Conservation (phyloP, 2,113 vertebrate genomes). For the Ardeotis arabs region DNA sequence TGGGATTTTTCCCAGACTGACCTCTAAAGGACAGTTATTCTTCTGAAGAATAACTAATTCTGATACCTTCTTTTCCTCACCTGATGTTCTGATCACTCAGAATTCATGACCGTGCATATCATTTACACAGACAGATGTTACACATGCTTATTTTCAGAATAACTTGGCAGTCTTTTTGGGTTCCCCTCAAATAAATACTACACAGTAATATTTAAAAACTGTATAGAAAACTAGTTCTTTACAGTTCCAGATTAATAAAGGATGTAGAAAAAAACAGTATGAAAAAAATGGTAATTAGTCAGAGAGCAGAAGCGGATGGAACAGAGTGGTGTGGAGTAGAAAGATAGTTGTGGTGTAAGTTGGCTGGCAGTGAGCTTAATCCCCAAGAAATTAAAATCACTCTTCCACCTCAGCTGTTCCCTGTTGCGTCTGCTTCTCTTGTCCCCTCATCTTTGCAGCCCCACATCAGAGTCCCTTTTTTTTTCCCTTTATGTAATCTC, state of each 20-base stretch:
- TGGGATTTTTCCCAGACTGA: background rate
- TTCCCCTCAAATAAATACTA: background rate
- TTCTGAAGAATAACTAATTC: background rate
- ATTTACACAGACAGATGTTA: background rate
- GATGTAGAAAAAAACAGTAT: background rate
- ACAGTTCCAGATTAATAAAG: background rate
- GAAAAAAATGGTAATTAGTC: background rate
- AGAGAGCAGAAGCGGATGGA: background rate
- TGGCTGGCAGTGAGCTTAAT: background rate
- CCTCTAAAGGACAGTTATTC: background rate
- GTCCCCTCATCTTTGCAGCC: background rate
- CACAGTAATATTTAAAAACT: background rate
- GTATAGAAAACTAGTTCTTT: background rate
- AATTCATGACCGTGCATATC: background rate
- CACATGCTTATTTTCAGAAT: background rate
- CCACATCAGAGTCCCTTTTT: background rate
- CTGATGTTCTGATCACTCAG: background rate
- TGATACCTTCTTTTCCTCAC: background rate
- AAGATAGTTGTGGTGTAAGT: background rate
- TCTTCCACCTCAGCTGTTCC: background rate
- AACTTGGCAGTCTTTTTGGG: background rate
- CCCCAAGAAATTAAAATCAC: background rate
- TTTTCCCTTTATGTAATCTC: background rate
- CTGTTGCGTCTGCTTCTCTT: background rate
- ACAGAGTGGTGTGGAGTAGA: background rate